phyloP scores from a whole-genome alignment of 2,888 invertebrate species.

The Metopia argyrocephala region DNA sequence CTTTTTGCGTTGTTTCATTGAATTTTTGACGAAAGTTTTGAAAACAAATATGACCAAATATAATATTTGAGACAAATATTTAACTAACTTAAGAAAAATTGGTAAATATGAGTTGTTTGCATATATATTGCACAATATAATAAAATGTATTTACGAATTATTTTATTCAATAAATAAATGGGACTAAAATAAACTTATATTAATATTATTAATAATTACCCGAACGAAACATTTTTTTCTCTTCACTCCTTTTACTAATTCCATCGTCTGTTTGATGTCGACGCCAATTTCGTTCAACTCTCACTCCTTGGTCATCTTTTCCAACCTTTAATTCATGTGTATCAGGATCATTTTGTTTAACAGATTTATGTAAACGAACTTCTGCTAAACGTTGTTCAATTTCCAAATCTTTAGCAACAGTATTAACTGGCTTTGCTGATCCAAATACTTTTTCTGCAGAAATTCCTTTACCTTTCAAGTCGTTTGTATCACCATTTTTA shows the following conservation, averaged over 20 bases:
- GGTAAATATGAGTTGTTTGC: too few species aligned
- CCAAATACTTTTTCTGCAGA: slow-evolving; percentile 91
- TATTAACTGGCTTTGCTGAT: slow-evolving; percentile 96
- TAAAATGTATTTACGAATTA: too few species aligned
- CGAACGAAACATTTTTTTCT: not conserved
- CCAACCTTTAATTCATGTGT: slow-evolving; percentile 58
- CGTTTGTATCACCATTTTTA: slow-evolving; percentile 48
- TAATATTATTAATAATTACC: not conserved
- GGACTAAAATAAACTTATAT: too few species aligned
- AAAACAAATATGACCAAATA: too few species aligned
- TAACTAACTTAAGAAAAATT: too few species aligned
- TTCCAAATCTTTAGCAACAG: slow-evolving; percentile 91
- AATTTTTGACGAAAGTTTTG: too few species aligned
- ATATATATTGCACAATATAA: too few species aligned
- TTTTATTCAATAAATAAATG: too few species aligned
- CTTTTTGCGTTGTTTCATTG: too few species aligned
- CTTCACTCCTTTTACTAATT: not conserved
- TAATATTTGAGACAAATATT: too few species aligned
- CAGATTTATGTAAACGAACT: slow-evolving; percentile 76
- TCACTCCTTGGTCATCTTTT: slow-evolving; percentile 66
- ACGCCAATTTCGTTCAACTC: slow-evolving; percentile 62
- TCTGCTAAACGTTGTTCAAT: slow-evolving; percentile 92
- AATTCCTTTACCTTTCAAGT: slow-evolving; percentile 77
- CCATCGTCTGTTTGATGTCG: not conserved
- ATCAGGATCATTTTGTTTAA: slow-evolving; percentile 18